Base-by-base conservation (phyloP, 2,797 vertebrate genomes). In the Cygnus olor region DNA sequence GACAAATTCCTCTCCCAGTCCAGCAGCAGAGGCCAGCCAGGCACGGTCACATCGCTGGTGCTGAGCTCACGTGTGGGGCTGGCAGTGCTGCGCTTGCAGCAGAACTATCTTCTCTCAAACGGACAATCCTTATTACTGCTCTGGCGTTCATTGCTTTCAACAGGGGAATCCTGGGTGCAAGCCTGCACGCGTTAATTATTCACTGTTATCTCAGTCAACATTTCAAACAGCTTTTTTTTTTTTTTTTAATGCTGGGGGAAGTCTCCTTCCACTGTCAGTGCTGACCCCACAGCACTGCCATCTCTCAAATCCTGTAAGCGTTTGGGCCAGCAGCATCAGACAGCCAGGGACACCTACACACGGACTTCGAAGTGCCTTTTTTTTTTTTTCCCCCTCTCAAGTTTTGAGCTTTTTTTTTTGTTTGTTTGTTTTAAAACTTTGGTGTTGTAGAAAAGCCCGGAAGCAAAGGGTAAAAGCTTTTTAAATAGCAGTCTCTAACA, bases 41-140 rank as follows among this genome's bases (percentile, higher is more conserved):
- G 64, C 71, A 69, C 9, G 1, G 36, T 3, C 19, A 72, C 15
- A 20, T 70, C 49, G 22, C 34, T 16, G 38, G 12, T 24, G 64
- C 70, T 19, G 32, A 56, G 57, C 57, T 14, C 0, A 0, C 3
- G 12, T 20, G 25, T 0, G 4, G 34, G 51, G 53, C 0, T 0
- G 69, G n/a, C 9, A 7, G 80, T 1, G 0, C 42, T 3, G 28
- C 22, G 7, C 24, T 91, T 80, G 19, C 42, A 71, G 53, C 36
- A 51, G 10, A 69, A 82, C 16, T 22, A 45, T 25, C 57, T 28
- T 56, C 58, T 45, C 74, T 72, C 65, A 61, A 17, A 65, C 0
- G n/a, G 42, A 10, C 13, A 68, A 51, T 45, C 49, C 45, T 61
- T 16, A 25, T 27, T 28, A 16, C 73, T 80, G 47, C 34, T 49